Base-by-base conservation (phyloP, 2,113 vertebrate species). In the Abramis brama region DNA sequence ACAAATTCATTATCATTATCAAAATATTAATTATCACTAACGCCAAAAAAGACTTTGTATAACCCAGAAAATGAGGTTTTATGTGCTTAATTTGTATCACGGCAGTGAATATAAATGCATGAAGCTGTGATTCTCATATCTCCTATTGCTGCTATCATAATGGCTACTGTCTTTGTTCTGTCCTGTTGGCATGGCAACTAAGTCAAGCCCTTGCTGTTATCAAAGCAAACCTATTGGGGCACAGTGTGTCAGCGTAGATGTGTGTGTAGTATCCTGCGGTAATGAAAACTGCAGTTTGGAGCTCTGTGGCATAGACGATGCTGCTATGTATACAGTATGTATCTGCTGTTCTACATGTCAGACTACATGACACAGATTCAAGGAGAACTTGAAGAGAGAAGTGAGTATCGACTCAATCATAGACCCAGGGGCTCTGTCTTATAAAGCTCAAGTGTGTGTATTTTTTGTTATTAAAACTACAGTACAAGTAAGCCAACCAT, bases 121-220 rank as follows among this genome's bases (percentile, higher is more conserved):
- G 30, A 79, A 83, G 84, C 74, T 82, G 85, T 84, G 76, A 47
- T n/a, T 87, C 79, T 64, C 73, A 50, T 80, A 77, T 88, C 80
- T 87, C 62, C 27, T 66, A 60, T 87, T 79, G 89, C 87, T 84
- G 78, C 86, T 88, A 68, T 76, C 62, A 79, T 83, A 75, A 86
- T 79, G 83, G 80, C 47, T 79, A 66, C 70, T 87, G 86, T 59
- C 87, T 92, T 90, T 90, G 88, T 90, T 88, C 85, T 88, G 45
- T 84, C 79, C 82, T 83, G 87, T 92, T 88, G 89, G 79, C 88
- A 90, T 91, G 88, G 90, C 89, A 90, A 92, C 90, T 83, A 55
- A 89, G 87, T 89, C 87, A 90, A 85, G 89, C 88, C 82, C 87
- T 75, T 45, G 68, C 71, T 90, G 84, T 86, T 91, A 88, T 89